Evolutionary conservation across 2,888 invertebrate species (phyloP).

Genomic region (Chloroclystis v-ata): DNA sequence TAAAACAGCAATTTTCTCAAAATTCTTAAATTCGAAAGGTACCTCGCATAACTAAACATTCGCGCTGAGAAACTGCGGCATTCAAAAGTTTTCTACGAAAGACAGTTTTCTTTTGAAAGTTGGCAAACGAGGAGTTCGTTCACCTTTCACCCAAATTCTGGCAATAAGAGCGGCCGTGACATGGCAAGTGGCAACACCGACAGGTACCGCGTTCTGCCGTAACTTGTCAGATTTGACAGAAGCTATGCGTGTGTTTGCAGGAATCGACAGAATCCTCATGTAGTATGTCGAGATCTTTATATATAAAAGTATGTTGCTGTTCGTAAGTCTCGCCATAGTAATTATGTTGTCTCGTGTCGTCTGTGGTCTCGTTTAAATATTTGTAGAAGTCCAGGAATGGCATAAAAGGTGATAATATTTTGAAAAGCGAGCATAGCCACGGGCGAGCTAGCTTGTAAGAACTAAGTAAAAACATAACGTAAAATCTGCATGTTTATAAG

Average conservation of each 20-base stretch:
- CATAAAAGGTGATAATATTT: too few species aligned
- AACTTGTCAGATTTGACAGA: background rate
- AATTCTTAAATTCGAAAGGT: background rate
- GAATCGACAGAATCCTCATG: background rate
- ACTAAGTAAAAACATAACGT: too few species aligned
- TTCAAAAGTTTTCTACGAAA: constrained; percentile 18
- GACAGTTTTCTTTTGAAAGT: constrained; percentile 23
- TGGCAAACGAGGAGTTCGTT: constrained; percentile 56
- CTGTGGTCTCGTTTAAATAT: too few species aligned
- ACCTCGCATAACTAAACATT: background rate
- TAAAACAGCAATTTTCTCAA: background rate
- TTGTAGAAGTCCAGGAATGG: too few species aligned
- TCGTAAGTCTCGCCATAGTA: too few species aligned
- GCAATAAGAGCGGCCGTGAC: constrained; percentile 16
- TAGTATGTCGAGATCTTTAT: too few species aligned
- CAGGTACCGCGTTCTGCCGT: constrained; percentile 5
- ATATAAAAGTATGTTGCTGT: too few species aligned
- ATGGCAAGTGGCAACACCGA: constrained; percentile 12
- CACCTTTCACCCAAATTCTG: constrained; percentile 69
- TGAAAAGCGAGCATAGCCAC: too few species aligned
- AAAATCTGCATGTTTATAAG: too few species aligned
- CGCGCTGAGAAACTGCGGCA: constrained; percentile 4
- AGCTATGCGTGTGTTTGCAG: background rate
- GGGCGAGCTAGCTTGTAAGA: too few species aligned
- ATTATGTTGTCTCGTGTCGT: too few species aligned